Percentiles rank a stretch among this genome's conserved stretches.
Evolutionary conservation across 2,113 vertebrate species (phyloP).

Genomic region (Ictalurus punctatus): DNA sequence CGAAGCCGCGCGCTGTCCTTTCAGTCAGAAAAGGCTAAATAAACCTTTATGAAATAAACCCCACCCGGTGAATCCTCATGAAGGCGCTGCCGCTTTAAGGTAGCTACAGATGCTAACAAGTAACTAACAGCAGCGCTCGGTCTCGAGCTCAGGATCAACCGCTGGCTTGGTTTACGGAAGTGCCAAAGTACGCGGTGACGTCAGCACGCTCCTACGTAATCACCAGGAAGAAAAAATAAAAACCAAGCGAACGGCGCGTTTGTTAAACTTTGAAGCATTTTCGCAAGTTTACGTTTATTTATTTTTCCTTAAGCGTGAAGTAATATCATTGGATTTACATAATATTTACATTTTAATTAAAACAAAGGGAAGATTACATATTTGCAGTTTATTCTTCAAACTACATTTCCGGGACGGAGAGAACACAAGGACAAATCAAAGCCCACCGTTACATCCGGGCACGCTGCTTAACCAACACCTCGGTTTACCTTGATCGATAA

Average conservation of each 20-base stretch:
- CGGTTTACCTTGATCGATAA: too few species aligned
- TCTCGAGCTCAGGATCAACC: not conserved
- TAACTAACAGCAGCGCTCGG: not conserved
- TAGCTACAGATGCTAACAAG: not conserved
- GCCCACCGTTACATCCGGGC: not conserved
- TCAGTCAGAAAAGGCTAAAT: not conserved
- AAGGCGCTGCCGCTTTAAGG: not conserved
- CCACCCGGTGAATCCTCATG: not conserved
- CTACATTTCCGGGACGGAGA: not conserved
- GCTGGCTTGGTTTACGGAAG: slow-evolving; percentile 31
- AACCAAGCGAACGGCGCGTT: not conserved
- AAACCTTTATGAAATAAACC: not conserved
- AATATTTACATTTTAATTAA: not conserved
- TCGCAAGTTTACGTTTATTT: not conserved
- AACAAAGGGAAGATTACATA: not conserved
- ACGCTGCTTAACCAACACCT: not conserved
- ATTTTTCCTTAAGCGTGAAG: not conserved
- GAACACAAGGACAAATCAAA: not conserved
- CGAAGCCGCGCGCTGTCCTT: not conserved
- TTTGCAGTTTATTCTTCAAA: not conserved
- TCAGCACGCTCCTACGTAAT: not conserved
- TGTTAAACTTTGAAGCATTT: not conserved
- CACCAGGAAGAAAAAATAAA: not conserved
- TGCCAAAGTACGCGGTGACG: not conserved
- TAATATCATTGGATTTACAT: not conserved